Evolutionary conservation across 2,888 invertebrate genomes (phyloP), one percentile per base, ranked within the genome.

Genomic region (Plusia festucae): DNA sequence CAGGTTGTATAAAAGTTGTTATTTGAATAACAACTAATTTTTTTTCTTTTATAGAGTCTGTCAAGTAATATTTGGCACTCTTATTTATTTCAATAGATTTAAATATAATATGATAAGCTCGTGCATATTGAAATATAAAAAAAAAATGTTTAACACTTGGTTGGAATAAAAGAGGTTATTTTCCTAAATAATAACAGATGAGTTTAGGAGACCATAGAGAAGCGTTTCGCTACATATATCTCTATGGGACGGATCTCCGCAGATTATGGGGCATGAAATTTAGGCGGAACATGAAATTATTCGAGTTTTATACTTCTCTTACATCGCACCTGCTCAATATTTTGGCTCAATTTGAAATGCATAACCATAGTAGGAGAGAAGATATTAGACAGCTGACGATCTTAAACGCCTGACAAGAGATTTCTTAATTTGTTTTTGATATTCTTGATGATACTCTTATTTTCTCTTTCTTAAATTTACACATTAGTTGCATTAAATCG

Each of bases 11-110:
- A n/a, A n/a, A 40, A 40, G 40, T 40, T 70, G 54, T 61, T 57
- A 57, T 46, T 40, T 62, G 56, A 51, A 62, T 62, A 65, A 60
- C 59, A 61, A 30, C 18, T 53, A 57, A 15, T 53, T 44, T 20
- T 59, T 51, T 20, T 53, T 51, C 51, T 53, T 46, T 11, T 55
- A 55, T 18, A 70, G 71, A 76, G 66, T 67, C 73, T 76, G 72
- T 67, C 68, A 69, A 76, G 77, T 44, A 61, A 68, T 52, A 68
- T 79, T 79, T 78, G 80, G 77, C 77, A 78, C 73, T 6, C 52
- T 13, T 52, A 53, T 49, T 60, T 60, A 66, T 49, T 61, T 13
- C 61, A 61, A 64, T 61, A 58, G 40, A 68, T 57, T 52, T 56
- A 53, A 46, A 11, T 56, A 60, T 34, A 15, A 20, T 22, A 51